Evolutionary conservation across 2,888 invertebrate genomes (phyloP).

Genomic region (Netelia fuscicornis): DNA sequence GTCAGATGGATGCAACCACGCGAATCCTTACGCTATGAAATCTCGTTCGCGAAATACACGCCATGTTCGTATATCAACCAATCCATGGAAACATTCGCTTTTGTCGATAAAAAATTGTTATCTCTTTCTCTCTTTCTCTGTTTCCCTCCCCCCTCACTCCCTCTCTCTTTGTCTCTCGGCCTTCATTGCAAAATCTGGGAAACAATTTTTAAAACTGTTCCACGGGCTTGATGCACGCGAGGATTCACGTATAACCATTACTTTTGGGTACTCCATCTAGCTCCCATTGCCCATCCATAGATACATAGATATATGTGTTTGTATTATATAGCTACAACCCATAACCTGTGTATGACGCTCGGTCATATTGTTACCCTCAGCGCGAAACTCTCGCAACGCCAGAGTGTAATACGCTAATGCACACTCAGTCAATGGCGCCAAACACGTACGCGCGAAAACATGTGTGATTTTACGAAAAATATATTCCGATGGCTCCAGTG

Average conservation of each 20-base stretch:
- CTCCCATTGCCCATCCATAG: too few relatives aligned
- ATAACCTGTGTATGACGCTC: constrained; percentile 1
- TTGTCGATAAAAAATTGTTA: constrained; percentile 34
- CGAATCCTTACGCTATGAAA: constrained; percentile 1
- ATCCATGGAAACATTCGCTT: not conserved
- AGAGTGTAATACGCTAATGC: constrained; percentile 68
- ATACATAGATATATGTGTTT: not conserved
- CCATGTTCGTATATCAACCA: not conserved
- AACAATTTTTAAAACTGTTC: constrained; percentile 55
- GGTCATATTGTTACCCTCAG: constrained; percentile 38
- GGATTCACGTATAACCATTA: constrained; percentile 20
- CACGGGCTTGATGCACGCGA: constrained; percentile 34
- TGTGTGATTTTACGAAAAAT: constrained; percentile 55
- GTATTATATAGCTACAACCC: not conserved
- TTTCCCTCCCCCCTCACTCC: not conserved
- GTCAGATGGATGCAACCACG: not conserved
- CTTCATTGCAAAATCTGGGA: constrained; percentile 21
- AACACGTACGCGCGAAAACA: constrained; percentile 30
- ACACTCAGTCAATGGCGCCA: constrained; percentile 59
- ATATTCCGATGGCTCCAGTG: constrained; percentile 33
- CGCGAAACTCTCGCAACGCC: constrained; percentile 37
- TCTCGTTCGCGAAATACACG: not conserved
- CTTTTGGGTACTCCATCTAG: constrained; percentile 18
- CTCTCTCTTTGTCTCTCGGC: too few relatives aligned
- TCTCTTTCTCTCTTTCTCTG: not conserved